Evolutionary conservation across 2,113 vertebrate species (phyloP), one percentile per base, ranked within the genome.

Genomic region (Edolisoma coerulescens): DNA sequence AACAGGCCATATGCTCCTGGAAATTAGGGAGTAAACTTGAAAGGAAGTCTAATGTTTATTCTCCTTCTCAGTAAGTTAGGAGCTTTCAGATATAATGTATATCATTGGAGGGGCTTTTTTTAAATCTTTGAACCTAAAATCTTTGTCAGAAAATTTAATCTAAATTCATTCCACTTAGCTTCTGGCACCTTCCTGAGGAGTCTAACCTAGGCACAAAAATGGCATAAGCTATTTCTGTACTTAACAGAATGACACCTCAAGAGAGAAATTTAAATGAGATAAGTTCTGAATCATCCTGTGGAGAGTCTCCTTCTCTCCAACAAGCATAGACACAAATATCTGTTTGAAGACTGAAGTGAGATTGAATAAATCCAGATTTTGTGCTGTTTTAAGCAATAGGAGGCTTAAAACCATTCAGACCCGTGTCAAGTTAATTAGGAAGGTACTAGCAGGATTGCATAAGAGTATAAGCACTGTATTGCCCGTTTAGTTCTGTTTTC

Each of bases 211-310:
- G 41, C 44, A 71, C n/a, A 87, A 82, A 93, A 84, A 54, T 56
- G 52, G 10, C 33, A 81, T 52, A 74, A 92, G 42, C 20, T 75
- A 89, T 82, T 91, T 79, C 74, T 91, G 56, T 59, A 56, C 49
- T 78, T 89, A 89, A 87, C 42, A 84, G 52, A 78, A 74, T 74
- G 64, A 78, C 61, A 60, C n/a, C 65, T 95, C 56, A 56, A 64
- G 87, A 91, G 47, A 87, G n/a, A 89, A 93, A 88, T 90, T 79
- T 49, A 71, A 95, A 59, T 67, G 45, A 94, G 42, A 14, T 80
- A 70, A 74, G 47, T 81, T 71, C 44, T 95, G 81, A 95, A 65
- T 75, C 57, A 79, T 47, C 27, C 61, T 64, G 44, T 60, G 32
- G 47, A 84, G 14, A 82, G 5, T n/a, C 42, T 91, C 54, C 53